A percentile compares a stretch with the other conserved stretches of the same genome.
These are phyloP conservation scores for Hipposideros larvatus DNA, from an alignment of 2,797 vertebrate genomes.

Conservation along the genomic window DNA sequence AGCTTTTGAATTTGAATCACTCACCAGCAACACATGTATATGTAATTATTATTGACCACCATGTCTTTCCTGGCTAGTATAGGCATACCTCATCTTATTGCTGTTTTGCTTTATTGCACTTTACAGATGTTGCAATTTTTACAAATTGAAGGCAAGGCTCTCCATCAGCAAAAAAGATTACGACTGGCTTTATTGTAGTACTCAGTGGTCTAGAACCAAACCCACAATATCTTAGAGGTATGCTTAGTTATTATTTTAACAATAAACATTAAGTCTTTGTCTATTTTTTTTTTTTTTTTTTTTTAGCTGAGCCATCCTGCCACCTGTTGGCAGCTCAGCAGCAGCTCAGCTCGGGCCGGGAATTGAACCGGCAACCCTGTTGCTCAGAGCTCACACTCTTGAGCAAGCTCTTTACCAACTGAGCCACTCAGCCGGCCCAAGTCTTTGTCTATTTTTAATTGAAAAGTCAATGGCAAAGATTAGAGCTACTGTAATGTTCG, in stretches of 20 bases:
- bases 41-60: background rate
- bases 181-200: background rate
- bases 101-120: background rate
- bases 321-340: too few species aligned
- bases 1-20: background rate
- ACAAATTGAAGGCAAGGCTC: background rate
- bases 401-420: too few species aligned
- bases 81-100: background rate
- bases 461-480: conserved; percentile 49
- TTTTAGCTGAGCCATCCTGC: too few species aligned
- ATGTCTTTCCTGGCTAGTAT: background rate
- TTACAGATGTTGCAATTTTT: background rate
- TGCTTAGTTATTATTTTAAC: background rate
- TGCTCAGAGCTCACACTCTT: too few species aligned
- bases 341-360: too few species aligned
- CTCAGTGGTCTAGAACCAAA: background rate
- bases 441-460: conserved; percentile 38
- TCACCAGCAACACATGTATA: background rate
- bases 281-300: background rate
- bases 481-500: conserved; percentile 35
- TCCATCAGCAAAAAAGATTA: background rate
- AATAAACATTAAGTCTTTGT: conserved; percentile 46
- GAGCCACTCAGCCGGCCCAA: background rate
- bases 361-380: too few species aligned
- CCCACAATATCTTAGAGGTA: background rate